phyloP scores from a whole-genome alignment of 2,113 vertebrate genomes.

The Cyanoliseus patagonus region DNA sequence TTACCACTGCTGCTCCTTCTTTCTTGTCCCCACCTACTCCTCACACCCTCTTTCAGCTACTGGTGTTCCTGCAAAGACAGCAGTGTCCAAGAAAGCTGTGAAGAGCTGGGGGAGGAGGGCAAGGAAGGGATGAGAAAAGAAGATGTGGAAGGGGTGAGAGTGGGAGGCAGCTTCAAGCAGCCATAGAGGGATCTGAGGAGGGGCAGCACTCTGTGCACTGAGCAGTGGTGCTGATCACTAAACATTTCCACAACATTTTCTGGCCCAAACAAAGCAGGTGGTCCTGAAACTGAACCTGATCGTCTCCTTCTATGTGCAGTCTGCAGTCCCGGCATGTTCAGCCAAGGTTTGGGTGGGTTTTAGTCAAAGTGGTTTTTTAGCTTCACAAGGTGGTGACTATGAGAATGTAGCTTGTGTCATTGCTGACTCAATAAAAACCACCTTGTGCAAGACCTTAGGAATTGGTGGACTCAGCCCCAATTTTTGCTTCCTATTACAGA shows the following conservation, averaged over 20 bases:
- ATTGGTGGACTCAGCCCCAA: rapidly evolving
- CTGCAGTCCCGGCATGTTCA: neutral
- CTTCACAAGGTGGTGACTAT: neutral
- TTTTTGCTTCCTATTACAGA: neutral
- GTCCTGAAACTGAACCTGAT: neutral
- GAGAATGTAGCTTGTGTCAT: neutral
- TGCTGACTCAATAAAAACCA: neutral
- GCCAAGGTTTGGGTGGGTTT: neutral
- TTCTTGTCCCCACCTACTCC: rapidly evolving
- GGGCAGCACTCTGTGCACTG: neutral
- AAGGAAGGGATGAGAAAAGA: neutral
- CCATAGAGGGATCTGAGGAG: neutral
- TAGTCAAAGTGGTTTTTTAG: neutral
- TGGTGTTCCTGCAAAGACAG: neutral
- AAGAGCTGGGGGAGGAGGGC: neutral
- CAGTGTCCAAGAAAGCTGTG: neutral
- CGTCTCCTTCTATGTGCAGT: neutral
- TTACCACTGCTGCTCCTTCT: neutral
- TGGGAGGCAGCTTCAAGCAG: neutral
- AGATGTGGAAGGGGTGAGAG: neutral
- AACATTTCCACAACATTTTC: rapidly evolving
- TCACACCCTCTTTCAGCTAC: neutral
- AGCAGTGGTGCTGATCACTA: neutral
- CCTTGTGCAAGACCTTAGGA: neutral
- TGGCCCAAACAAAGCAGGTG: neutral